Base-by-base conservation (phyloP, 2,113 vertebrate genomes). In the Aplodontia rufa region DNA sequence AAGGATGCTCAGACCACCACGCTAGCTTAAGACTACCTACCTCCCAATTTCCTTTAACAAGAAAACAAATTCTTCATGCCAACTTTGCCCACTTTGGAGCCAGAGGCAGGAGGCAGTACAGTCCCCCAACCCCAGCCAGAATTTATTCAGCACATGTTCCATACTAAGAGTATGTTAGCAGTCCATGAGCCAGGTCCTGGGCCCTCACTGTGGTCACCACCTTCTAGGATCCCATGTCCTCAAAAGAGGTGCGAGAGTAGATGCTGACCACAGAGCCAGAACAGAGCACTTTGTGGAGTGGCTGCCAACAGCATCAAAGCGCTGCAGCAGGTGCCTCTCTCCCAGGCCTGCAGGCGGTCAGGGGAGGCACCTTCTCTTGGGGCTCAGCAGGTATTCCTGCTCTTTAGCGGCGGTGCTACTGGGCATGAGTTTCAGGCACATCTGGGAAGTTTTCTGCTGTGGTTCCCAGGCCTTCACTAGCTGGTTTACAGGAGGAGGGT, bases 161-260 rank as follows among this genome's bases (percentile, higher is more conserved):
- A 98, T 6, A 99, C 99, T 96, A 99, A 99, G 81, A 99, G 99
- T 91, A 99, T 99, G 98, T 99, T 99, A 98, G 99, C 98, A 2
- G 98, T 98, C 68, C 99, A 99, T 6, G 99, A 99, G 94, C 99
- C 99, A 0, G 98, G 98, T 40, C 98, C 98, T 0, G 98, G 98
- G 3, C 98, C 98, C 2, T 99, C 95, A 98, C 99, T 0, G 98
- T 99, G 19, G 99, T 98, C 66, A 98, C 99, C 0, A 98, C 99
- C 75, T 99, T 99, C 98, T 98, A 99, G 0, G 99, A 99, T 0
- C 98, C 98, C 49, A 98, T 99, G 99, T 99, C 99, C 51, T 98
- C 98, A 98, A 99, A 99, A 96, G 99, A 99, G 92, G 99, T 99
- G 1, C 99, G 99, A 3, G 99, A 99, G 97, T 99, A 99, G 98